A percentile compares a stretch with the other conserved stretches of the same genome.
These are phyloP conservation scores for Hippocampus mohnikei DNA, from an alignment of 2,113 vertebrate species.

Conservation along the genomic window DNA sequence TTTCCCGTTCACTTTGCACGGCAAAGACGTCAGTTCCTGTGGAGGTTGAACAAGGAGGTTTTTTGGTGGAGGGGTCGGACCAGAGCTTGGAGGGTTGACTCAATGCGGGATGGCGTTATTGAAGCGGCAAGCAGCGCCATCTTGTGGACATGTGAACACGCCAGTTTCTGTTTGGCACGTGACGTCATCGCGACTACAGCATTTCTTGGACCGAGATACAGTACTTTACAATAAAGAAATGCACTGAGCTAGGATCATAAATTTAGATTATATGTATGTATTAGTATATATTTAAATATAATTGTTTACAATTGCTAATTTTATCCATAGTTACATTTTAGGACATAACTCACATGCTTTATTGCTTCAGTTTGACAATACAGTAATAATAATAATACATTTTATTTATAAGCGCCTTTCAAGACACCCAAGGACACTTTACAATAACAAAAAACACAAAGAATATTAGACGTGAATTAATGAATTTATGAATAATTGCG, in stretches of 20 bases:
- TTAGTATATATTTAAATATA: not conserved
- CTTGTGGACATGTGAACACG: constrained; percentile 11
- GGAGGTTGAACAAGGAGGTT: constrained; percentile 29
- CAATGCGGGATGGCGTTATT: not conserved
- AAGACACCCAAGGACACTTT: too few relatives aligned
- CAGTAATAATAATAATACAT: too few relatives aligned
- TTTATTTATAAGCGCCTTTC: too few relatives aligned
- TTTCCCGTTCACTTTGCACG: constrained; percentile 62
- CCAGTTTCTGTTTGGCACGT: too few relatives aligned
- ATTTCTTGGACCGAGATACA: not conserved
- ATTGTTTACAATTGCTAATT: not conserved
- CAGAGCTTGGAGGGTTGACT: not conserved
- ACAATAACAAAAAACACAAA: too few relatives aligned
- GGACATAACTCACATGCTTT: not conserved
- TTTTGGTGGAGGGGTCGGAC: constrained; percentile 3
- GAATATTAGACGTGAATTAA: too few relatives aligned
- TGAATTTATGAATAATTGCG: too few relatives aligned
- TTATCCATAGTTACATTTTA: not conserved
- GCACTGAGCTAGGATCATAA: too few relatives aligned
- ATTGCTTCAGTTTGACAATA: not conserved
- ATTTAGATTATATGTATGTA: not conserved
- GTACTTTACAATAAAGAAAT: not conserved
- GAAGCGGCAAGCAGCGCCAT: constrained; percentile 31
- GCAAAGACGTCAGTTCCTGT: constrained; percentile 77
- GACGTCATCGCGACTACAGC: not conserved